Evolutionary conservation across 1,140 invertebrate genomes (phyloP), one percentile per base, ranked within the genome.

Genomic region (Charaxes varanes): DNA sequence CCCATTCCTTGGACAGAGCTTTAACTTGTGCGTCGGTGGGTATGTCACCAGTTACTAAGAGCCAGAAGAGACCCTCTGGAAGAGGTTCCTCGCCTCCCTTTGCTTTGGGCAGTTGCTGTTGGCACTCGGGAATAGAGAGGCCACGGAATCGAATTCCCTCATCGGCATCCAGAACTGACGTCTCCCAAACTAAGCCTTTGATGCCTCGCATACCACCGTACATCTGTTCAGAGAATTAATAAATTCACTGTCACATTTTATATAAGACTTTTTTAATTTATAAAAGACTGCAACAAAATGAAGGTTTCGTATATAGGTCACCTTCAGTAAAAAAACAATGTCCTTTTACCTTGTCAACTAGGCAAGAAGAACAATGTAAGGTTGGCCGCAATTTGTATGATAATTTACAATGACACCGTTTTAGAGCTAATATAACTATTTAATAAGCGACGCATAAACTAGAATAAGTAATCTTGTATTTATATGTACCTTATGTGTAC

Each of bases 131-230:
- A 68, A 99, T 98, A 27, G 94, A 96, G 54, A 95, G 92, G 12
- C 96, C 96, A 48, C 97, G 92, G 89, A 98, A 99, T 33, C 95
- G 87, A 73, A 99, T 99, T 44, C 96, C 96, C 80, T 98, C 96
- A 50, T 99, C 95, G 4, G 97, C 88, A 69, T 98, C 97, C 41
- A 99, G 85, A 11, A 98, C 94, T 6, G 96, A 98, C 1, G 97
- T 97, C 84, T 99, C 97, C 73, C 93, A 96, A 0, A 99, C 94
- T 21, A 99, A 84, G 49, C 94, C 96, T 73, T 94, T 95, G 78
- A 99, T 98, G 11, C 96, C 96, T 66, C 97, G 88, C 97, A 99
- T 99, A 40, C 97, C 97, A 64, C 97, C 97, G 84, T 99, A 99
- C 88, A 97, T 94, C 77, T 79, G 34, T 35, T 4, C 15, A n/a